Base-by-base conservation (phyloP, 2,113 vertebrate genomes). In the Pteruthius melanotis region DNA sequence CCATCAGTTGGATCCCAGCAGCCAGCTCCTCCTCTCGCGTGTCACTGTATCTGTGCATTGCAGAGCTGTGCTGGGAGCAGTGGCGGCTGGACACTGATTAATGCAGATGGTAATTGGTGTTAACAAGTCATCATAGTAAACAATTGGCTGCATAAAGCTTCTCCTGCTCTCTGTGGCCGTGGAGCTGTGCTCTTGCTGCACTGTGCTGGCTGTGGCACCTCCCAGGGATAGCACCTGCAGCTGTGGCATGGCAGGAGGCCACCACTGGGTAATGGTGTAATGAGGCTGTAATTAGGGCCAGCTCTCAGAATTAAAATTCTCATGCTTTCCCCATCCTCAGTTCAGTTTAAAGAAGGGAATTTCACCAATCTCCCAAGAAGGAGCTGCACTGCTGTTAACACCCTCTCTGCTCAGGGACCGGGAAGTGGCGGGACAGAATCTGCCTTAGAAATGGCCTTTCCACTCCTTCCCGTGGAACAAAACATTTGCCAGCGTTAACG, bases 401-500 rank as follows among this genome's bases (percentile, higher is more conserved):
- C 7, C 15, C 13, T 6, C 6, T 12, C 49, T 47, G 54, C 78
- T 33, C 63, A 3, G 30, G 47, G 61, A 21, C 39, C 16, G 9
- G 60, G 27, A 27, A 31, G 69, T 2, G 31, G 23, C 9, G 16
- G 37, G 61, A 42, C 45, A 20, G 33, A 10, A 17, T 14, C 56
- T 52, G 45, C 68, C 37, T 70, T 4, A 3, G 40, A 19, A 47
- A 33, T 0, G 3, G 33, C 17, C 19, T 54, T 42, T 59, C 14
- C 40, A 79, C 57, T 76, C 15, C 4, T 61, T 76, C 30, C 39
- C 6, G 1, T 15, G 9, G 30, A 45, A 39, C 13, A 54, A 27
- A 84, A 19, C 45, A 17, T n/a, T 66, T 63, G 2, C 15, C 21
- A 14, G 1, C 0, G 1, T 44, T 45, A 52, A 5, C 5, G 10